A percentile compares a stretch with the other conserved stretches of the same genome.
These are phyloP conservation scores for Dipodomys ordii DNA, from an alignment of 2,113 vertebrate species.

Conservation along the genomic window DNA sequence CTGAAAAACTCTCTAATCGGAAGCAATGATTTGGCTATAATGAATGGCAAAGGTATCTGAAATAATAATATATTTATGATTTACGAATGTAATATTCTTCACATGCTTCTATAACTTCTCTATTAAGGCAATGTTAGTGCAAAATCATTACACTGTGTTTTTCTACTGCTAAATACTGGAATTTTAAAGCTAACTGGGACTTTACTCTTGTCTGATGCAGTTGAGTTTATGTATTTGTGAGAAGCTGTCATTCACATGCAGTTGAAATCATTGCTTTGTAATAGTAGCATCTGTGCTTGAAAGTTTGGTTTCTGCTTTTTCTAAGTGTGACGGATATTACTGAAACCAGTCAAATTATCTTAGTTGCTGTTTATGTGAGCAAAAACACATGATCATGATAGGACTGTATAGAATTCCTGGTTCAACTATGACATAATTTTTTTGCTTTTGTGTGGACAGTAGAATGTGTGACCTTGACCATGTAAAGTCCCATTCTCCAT, in stretches of 20 bases:
- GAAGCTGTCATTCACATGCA: background rate
- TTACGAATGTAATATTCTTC: slow-evolving; percentile 68
- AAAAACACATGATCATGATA: background rate
- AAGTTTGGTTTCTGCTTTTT: slow-evolving; percentile 46
- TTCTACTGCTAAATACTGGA: slow-evolving; percentile 29
- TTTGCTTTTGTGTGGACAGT: background rate
- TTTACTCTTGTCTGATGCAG: slow-evolving; percentile 18
- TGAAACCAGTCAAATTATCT: background rate
- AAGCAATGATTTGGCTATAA: slow-evolving; percentile 74
- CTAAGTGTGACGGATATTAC: background rate
- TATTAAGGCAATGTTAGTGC: slow-evolving; percentile 27
- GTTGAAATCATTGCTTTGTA: background rate
- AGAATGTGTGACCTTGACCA: slow-evolving; percentile 76
- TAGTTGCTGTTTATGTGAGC: slow-evolving; percentile 9
- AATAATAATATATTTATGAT: slow-evolving; percentile 68
- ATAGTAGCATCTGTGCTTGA: background rate
- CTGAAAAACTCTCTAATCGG: slow-evolving; percentile 16
- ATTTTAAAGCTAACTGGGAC: background rate
- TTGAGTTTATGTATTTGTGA: background rate
- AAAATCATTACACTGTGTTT: background rate
- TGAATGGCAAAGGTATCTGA: slow-evolving; percentile 43
- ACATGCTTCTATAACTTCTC: slow-evolving; percentile 67
- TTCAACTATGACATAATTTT: background rate
- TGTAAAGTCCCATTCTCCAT: slow-evolving; percentile 48
- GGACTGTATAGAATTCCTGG: background rate